These are phyloP conservation scores for Pandion haliaetus DNA, from an alignment of 2,113 vertebrate species.

Conservation along the genomic window DNA sequence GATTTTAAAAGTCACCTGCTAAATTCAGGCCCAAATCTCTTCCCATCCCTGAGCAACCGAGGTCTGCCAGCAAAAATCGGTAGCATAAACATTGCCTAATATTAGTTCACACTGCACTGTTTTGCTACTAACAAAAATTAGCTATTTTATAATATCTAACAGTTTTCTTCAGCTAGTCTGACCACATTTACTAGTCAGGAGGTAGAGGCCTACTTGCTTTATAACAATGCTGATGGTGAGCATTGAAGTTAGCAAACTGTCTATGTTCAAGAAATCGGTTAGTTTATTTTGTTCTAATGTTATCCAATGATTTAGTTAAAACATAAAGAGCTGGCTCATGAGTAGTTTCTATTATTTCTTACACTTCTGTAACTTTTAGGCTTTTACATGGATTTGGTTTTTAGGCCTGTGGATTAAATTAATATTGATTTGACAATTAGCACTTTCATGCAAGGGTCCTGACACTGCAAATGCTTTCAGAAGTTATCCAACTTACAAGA, in stretches of 20 bases:
- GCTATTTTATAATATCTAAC: not conserved
- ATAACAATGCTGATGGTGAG: not conserved
- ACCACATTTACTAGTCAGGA: not conserved
- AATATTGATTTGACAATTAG: not conserved
- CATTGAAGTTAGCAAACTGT: not conserved
- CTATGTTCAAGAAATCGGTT: not conserved
- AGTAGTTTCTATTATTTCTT: not conserved
- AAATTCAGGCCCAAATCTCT: not conserved
- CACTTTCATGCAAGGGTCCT: not conserved
- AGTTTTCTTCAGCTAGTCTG: not conserved
- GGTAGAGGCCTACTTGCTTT: not conserved
- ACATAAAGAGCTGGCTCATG: not conserved
- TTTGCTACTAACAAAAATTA: not conserved
- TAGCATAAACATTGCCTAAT: not conserved
- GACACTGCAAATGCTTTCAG: not conserved
- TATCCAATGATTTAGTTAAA: not conserved
- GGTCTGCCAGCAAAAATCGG: not conserved
- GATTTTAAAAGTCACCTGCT: not conserved
- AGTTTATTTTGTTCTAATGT: not conserved
- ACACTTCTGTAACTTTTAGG: not conserved
- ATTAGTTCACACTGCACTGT: not conserved
- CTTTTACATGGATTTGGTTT: not conserved
- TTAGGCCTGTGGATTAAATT: not conserved
- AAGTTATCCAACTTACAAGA: not conserved
- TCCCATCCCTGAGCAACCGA: not conserved